Conservation (phyloP, 2,888 invertebrate genomes). For the Poecilobothrus nobilitatus region DNA sequence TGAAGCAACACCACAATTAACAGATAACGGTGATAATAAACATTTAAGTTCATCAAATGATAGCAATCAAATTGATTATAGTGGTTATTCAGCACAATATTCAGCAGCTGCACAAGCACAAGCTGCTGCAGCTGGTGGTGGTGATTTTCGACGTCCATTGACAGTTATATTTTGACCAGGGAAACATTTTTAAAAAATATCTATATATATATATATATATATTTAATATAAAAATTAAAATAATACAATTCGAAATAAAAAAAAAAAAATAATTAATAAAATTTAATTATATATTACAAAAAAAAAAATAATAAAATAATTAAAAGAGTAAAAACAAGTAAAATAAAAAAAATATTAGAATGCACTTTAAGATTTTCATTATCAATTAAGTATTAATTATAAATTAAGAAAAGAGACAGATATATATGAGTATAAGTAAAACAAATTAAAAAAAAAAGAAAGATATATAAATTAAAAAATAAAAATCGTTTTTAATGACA, state of each 20-base stretch:
- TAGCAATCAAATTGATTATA: conserved; percentile 37
- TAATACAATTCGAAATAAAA: conserved; percentile 15
- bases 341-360: neutral
- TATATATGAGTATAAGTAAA: neutral
- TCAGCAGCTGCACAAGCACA: conserved; percentile 16
- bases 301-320: too few relatives aligned
- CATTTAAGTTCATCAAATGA: conserved; percentile 41
- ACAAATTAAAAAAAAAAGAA: neutral
- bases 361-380: conserved; percentile 7
- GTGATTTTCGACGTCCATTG: conserved; percentile 42
- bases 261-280: conserved; percentile 9
- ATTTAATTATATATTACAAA: too few relatives aligned
- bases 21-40: conserved; percentile 32
- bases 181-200: conserved; percentile 21
- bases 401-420: neutral
- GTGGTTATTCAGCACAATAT: conserved; percentile 34
- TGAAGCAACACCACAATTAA: conserved; percentile 39
- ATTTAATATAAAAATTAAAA: conserved; percentile 10
- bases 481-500: too few relatives aligned
- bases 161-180: conserved; percentile 45
- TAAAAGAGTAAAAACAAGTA: neutral
- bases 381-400: neutral
- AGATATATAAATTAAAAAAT: neutral
- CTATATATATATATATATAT: conserved; percentile 11
- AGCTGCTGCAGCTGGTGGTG: conserved; percentile 29